Base-by-base conservation (phyloP, 2,113 vertebrate genomes). In the Zosterops pallidus region DNA sequence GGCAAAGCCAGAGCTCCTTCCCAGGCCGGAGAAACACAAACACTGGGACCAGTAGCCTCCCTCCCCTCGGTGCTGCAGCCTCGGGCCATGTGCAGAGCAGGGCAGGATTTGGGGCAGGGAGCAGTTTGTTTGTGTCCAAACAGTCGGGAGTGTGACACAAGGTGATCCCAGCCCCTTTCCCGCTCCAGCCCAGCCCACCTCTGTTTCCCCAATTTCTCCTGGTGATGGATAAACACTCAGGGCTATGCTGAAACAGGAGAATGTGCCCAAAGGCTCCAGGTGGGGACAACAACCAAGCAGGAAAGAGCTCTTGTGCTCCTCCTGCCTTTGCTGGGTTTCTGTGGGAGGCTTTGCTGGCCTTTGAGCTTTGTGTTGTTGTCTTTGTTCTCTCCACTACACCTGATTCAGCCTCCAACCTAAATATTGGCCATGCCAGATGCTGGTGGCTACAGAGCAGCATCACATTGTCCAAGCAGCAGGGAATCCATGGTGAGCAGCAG, bases 121-220 rank as follows among this genome's bases (percentile, higher is more conserved):
- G 84, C 63, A 64, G 67, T 5, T 39, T 95, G 22, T 92, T 95
- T 95, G 89, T 88, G 92, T 92, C 39, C 88, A 90, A 93, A 94
- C 85, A 83, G 2, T 1, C 5, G 5, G 9, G 17, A 64, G 50
- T 39, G 35, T 31, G 88, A 55, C 63, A 67, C 59, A 1, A 44
- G 82, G 67, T 33, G 87, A 90, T 86, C 62, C 71, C 86, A 22
- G 80, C 86, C 65, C 92, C 55, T 74, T 29, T 77, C 80, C 69
- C 0, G 2, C 88, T 91, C 89, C 89, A 55, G 89, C 70, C 81
- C 78, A 72, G 59, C 91, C 91, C 6, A 17, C 14, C 63, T 65
- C 90, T 92, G 71, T 31, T 74, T 44, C 76, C 59, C 75, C 75
- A 13, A 1, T 59, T 83, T 33, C 87, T 85, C 33, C 63, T 55